Conservation (phyloP, 2,797 vertebrate species). For the Oreortyx pictus region DNA sequence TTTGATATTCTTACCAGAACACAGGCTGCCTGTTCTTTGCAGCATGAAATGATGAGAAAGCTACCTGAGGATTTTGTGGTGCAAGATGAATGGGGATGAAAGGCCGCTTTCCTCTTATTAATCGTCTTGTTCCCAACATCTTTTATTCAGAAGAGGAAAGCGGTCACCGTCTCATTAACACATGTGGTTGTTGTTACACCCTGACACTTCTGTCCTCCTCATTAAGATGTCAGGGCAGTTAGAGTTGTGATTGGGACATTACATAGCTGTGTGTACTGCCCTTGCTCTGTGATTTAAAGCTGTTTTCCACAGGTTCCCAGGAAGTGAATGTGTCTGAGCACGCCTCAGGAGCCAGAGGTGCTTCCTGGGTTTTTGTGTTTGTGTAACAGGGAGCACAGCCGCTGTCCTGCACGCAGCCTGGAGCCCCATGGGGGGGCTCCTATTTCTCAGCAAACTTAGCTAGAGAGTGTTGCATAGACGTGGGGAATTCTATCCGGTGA, state of each 20-base stretch:
- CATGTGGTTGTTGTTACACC: slow-evolving; percentile 13
- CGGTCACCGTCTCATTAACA: slow-evolving; percentile 31
- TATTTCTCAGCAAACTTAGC: background rate
- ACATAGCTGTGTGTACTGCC: slow-evolving; percentile 13
- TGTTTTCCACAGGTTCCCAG: slow-evolving; percentile 49
- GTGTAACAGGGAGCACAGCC: background rate
- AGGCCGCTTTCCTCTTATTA: background rate
- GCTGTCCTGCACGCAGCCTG: background rate
- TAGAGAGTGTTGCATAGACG: fast-evolving
- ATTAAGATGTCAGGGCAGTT: slow-evolving; percentile 30
- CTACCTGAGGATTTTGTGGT: background rate
- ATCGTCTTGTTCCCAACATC: background rate
- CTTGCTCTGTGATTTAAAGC: slow-evolving; percentile 35
- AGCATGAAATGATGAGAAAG: background rate
- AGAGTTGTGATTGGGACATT: slow-evolving; percentile 13
- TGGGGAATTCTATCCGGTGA: background rate
- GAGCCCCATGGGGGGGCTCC: background rate
- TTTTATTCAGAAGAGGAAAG: slow-evolving; percentile 1
- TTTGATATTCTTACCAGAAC: background rate
- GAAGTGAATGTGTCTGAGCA: background rate
- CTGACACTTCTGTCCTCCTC: slow-evolving; percentile 21
- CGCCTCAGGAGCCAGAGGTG: background rate
- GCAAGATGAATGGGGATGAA: too few species aligned
- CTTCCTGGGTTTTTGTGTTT: background rate
- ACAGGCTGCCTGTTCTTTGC: background rate